Conservation (phyloP, 2,113 vertebrate species). For the Physeter macrocephalus region DNA sequence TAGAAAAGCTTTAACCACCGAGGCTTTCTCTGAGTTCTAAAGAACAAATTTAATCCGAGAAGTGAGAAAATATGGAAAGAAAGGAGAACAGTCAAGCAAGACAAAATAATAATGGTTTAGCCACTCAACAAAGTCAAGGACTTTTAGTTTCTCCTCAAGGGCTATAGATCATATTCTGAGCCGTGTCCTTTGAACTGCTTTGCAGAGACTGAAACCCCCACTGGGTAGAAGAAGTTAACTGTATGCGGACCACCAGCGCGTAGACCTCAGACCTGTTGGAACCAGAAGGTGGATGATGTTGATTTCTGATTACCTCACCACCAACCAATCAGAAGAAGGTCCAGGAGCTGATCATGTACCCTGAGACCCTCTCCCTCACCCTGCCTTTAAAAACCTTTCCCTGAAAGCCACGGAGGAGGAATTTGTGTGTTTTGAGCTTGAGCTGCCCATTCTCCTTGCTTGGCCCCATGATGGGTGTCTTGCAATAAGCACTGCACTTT, state of each 20-base stretch:
- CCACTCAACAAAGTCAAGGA: neutral
- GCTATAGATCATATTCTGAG: neutral
- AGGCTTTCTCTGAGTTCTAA: neutral
- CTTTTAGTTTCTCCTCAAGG: neutral
- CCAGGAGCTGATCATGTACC: neutral
- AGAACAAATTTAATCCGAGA: neutral
- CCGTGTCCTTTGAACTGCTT: neutral
- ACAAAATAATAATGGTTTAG: neutral
- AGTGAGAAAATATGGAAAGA: neutral
- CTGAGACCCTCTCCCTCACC: neutral
- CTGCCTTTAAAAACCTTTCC: neutral
- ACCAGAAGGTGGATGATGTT: neutral
- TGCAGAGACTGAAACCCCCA: neutral
- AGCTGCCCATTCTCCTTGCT: too few species aligned
- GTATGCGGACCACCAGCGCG: too few species aligned
- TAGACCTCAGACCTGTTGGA: neutral
- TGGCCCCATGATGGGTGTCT: too few species aligned
- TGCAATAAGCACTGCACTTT: too few species aligned
- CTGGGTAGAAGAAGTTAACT: neutral
- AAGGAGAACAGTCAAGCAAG: neutral
- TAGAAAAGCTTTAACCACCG: neutral
- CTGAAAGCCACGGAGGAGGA: too few species aligned
- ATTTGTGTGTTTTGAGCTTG: too few species aligned
- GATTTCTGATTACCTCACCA: neutral
- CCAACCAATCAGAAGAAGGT: too few species aligned